Base-by-base conservation (phyloP, 2,888 invertebrate genomes). In the Melieria omissa region DNA sequence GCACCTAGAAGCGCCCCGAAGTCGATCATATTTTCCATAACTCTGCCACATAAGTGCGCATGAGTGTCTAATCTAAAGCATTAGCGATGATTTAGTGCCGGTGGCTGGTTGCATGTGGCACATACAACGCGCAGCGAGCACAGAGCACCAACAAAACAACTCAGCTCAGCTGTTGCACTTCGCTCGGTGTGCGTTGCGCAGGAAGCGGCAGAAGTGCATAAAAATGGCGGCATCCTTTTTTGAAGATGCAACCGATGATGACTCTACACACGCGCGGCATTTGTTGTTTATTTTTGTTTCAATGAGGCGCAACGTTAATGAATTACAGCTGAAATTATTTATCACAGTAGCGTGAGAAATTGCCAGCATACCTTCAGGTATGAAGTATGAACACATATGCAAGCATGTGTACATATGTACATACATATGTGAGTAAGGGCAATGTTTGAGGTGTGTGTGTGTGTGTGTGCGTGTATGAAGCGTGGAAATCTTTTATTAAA, bases 81-180 rank as follows among this genome's bases (percentile, higher is more conserved):
- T 74, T 74, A 74, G 70, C 70, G 69, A 77, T 75, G 77, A 77
- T 77, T 77, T 77, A 75, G 72, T 71, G 67, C 65, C 73, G 72
- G 65, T 70, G 68, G 73, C 76, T 75, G 77, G 65, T 46, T 67
- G 67, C 55, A 71, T 49, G 54, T 29, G 29, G 68, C 71, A 74
- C 68, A 72, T 74, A 65, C 71, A 71, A 74, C 75, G 74, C 74
- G 72, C 74, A 72, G 73, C 60, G 47, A 14, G 45, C 16, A 45
- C 68, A 66, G 14, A 49, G 52, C 58, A 47, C 41, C 41, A 47
- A 49, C 42, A 44, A 44, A 67, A 16, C 44, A 71, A 44, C 58
- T 10, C 14, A 47, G 12, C 58, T 49, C 67, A 67, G 67, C 67
- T 67, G 67, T 67, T 60, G 47, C 67, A 60, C 47, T 29, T 29